Base-by-base conservation (phyloP, 2,888 invertebrate genomes). In the Nowickia ferox region DNA sequence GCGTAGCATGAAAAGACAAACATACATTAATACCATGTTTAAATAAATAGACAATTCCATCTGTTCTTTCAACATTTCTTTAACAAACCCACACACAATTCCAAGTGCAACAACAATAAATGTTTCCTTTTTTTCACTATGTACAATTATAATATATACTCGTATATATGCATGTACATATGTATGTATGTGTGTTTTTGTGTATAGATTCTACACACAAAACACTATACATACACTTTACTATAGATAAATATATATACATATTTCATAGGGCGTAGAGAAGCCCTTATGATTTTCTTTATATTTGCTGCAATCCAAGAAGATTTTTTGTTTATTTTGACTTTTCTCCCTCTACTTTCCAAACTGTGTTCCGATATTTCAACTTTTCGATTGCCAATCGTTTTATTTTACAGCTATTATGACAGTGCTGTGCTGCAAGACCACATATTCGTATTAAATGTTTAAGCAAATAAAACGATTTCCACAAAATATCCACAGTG, bases 21-120 rank as follows among this genome's bases (percentile, higher is more conserved):
- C 59, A 44, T 19, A 68, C 42, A 63, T 63, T 38, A 30, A 51
- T 42, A 75, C 19, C 17, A n/a, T 66, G 48, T 46, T 57, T 72
- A 69, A 68, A 82, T 55, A 69, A 72, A 74, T 71, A 63, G 53
- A 76, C 30, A 66, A 51, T 72, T 66, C 63, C 51, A 74, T 65
- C 69, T 68, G 44, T 79, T 68, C 59, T 79, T 79, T 71, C 38
- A 69, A 61, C 48, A 57, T 48, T 68, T 75, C 38, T 72, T 83
- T 22, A 51, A 44, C 66, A 44, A 42, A 63, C 68, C 42, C 74
- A 74, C 84, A 75, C 53, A 40, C 40, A 42, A 53, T 15, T 55
- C 19, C n/a, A 19, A 46, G 22, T 40, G 22, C 51, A 57, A 1
- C 40, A 30, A 44, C 10, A 55, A 46, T 6, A 46, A n/a, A 55